Base-by-base conservation (phyloP, 2,888 invertebrate genomes). In the Philopedon plagiatum region DNA sequence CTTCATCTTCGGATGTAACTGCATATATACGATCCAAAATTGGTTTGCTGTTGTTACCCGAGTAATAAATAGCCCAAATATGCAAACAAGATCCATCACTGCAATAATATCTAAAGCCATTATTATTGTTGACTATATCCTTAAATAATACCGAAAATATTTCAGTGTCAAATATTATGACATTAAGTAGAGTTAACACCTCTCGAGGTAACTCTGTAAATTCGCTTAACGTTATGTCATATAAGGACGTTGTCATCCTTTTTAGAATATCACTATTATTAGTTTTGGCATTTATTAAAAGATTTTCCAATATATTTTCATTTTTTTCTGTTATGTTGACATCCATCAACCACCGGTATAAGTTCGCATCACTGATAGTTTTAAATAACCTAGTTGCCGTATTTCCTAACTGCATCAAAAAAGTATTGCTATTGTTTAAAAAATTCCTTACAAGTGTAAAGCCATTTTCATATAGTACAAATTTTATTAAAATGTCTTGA, bases 391-490 rank as follows among this genome's bases (percentile, higher is more conserved):
- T 44, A 7, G 19, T 7, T 5, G 26, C 11, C 5, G 7, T 15
- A 26, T 13, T 3, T 26, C 13, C 2, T 2, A 51, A 11, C 13
- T 26, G 51, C 13, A 5, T 13, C 8, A 51, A 26, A 29, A 51
- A 51, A 13, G 5, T 21, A 3, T 13, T 9, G 13, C 4, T 41
- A 39, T 61, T 29, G 15, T 61, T 32, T 32, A 61, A 46, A 61
- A 61, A 46, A n/a, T 44, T 61, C n/a, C 61, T 26, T 23, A 41
- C 26, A 29, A 29, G 32, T 9, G 11, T 5, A 26, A 61, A 46
- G 8, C 9, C 1, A 11, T 3, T 2, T 29, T 29, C 15, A 8
- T n/a, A 0, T 2, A 61, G 11, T 18, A 46, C 7, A n/a, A 7
- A 5, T 0, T 18, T 39, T 4, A 18, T 7, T 15, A 61, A 29